Evolutionary conservation across 2,113 vertebrate species (phyloP).

Genomic region (Tachysurus vachellii): DNA sequence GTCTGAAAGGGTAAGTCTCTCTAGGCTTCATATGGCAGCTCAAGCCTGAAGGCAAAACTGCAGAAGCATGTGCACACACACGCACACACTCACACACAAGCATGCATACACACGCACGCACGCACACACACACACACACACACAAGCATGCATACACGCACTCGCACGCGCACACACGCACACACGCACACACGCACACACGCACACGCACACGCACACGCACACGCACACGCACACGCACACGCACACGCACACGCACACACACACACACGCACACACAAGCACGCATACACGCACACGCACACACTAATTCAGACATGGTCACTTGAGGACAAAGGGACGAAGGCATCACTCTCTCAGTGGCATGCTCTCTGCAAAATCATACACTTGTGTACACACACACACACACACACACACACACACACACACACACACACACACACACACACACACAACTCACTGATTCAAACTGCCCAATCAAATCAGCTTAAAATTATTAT

Average conservation of each 20-base stretch:
- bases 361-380: neutral
- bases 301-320: neutral
- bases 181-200: no score
- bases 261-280: no score
- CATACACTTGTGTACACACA: neutral
- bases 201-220: no score
- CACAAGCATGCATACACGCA: no score
- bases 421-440: neutral
- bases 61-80: neutral
- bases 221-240: no score
- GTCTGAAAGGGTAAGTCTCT: constrained; percentile 33
- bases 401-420: constrained; percentile 5
- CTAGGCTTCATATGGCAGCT: constrained; percentile 37
- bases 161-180: no score
- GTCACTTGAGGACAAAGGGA: constrained; percentile 4
- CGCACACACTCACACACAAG: neutral
- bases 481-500: neutral
- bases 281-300: neutral
- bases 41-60: constrained; percentile 35
- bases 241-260: no score
- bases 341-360: neutral
- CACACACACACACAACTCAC: neutral
- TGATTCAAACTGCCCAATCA: neutral
- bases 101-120: neutral
- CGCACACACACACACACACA: no score